Conservation (phyloP, 2,797 vertebrate species). For the Rhynchonycteris naso region DNA sequence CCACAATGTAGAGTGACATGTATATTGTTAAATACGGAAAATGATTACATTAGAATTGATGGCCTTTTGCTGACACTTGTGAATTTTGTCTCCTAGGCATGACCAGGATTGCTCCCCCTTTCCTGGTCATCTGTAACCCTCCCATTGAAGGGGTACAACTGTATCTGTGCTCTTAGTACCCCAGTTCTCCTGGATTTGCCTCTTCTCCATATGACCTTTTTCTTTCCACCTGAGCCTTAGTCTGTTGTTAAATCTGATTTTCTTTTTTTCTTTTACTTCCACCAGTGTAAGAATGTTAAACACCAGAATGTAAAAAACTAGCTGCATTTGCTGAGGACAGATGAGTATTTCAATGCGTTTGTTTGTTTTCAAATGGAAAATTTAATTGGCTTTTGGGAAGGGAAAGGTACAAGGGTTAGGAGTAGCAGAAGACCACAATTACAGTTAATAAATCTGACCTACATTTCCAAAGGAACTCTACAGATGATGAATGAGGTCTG, state of each 20-base stretch:
- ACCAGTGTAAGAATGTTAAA: neutral
- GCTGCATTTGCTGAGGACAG: constrained; percentile 16
- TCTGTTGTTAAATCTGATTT: neutral
- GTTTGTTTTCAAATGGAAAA: constrained; percentile 62
- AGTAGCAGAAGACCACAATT: constrained; percentile 38
- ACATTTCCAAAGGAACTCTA: constrained; percentile 41
- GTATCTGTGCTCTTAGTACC: neutral
- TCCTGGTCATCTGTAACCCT: neutral
- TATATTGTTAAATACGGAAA: neutral
- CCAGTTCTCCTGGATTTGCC: neutral
- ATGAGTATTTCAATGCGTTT: neutral
- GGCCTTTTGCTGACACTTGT: neutral
- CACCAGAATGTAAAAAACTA: neutral
- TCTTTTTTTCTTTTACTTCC: constrained; percentile 26
- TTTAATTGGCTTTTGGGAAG: constrained; percentile 16
- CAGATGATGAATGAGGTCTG: constrained; percentile 4
- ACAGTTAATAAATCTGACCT: constrained; percentile 23
- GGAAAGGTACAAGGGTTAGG: neutral
- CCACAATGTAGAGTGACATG: neutral
- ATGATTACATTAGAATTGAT: neutral
- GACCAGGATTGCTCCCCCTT: neutral
- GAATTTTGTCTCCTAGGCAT: neutral
- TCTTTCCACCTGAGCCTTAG: neutral
- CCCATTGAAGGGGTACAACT: neutral
- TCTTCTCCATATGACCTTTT: neutral